Base-by-base conservation (phyloP, 2,888 invertebrate genomes). In the Thyatira batis region DNA sequence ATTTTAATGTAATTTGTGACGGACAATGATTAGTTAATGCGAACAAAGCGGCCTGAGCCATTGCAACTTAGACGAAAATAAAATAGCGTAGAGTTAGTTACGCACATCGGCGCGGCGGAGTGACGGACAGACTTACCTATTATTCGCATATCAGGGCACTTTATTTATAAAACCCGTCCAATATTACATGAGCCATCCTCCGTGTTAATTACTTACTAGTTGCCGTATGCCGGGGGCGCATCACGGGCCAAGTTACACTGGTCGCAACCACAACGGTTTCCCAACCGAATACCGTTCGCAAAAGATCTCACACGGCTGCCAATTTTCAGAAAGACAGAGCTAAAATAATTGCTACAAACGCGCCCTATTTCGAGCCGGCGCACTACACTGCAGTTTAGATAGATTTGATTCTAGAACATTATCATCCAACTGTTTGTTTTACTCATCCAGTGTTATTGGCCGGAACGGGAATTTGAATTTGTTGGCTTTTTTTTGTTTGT, bases 261-360 rank as follows among this genome's bases (percentile, higher is more conserved):
- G 89, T 64, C 77, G 72, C 52, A 52, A 70, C 71, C 79, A 85
- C 87, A 86, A 87, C 87, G 78, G 88, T 92, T 92, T 92, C 91
- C 79, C 91, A 91, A 91, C 89, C 81, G 89, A 90, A 92, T 92
- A 85, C 89, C 91, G 75, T 79, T 80, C 82, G 85, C 83, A 86
- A 87, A 87, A 89, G 87, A 87, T 88, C 87, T 83, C 84, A 85
- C 85, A 83, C 88, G 77, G 85, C 87, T 92, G 91, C 92, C 92
- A 92, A 92, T 91, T 91, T 92, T 91, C 90, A 89, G 89, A 92
- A 92, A 92, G 92, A 90, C 91, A 87, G 87, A 85, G 82, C 91
- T 89, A 89, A 91, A 92, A 92, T 92, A 91, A 92, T 91, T 90
- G 85, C 85, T 80, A 82, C 88, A 89, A 88, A 88, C 86, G 82